phyloP scores from a whole-genome alignment of 2,113 vertebrate species.

The Chionodraco myersi region DNA sequence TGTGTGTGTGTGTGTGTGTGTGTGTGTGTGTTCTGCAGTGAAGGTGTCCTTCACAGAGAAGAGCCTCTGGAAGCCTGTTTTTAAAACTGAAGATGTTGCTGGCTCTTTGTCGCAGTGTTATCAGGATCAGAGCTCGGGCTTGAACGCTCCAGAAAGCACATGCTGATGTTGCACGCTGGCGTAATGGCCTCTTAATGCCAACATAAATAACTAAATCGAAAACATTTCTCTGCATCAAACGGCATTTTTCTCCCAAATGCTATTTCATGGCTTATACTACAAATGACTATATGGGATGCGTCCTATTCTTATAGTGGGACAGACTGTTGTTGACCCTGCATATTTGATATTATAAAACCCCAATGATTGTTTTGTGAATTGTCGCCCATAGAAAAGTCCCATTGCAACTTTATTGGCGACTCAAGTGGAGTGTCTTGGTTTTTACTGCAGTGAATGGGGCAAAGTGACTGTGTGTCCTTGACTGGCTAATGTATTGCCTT shows the following conservation, averaged over 20 bases:
- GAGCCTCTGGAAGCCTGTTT: slow-evolving; percentile 56
- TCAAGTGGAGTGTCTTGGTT: slow-evolving; percentile 27
- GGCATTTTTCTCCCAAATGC: slow-evolving; percentile 16
- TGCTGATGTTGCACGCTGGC: slow-evolving; percentile 80
- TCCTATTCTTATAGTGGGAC: slow-evolving; percentile 4
- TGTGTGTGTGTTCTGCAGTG: slow-evolving; percentile 58
- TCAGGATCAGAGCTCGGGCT: slow-evolving; percentile 74
- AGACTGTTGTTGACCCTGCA: slow-evolving; percentile 33
- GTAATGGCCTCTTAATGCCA: slow-evolving; percentile 77
- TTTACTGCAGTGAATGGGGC: slow-evolving; percentile 54
- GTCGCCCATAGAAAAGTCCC: slow-evolving; percentile 35
- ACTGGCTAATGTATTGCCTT: slow-evolving; percentile 47
- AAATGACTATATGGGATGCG: slow-evolving; percentile 46
- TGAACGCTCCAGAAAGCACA: slow-evolving; percentile 77
- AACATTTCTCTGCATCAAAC: slow-evolving; percentile 67
- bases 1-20: too few relatives aligned
- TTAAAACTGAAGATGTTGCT: slow-evolving; percentile 76
- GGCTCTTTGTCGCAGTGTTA: slow-evolving; percentile 85
- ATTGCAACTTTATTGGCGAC: slow-evolving; percentile 44
- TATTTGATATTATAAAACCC: slow-evolving; percentile 24
- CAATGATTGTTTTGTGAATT: not conserved
- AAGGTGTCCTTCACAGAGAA: slow-evolving; percentile 73
- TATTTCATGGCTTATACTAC: slow-evolving; percentile 59
- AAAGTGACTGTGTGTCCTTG: slow-evolving; percentile 63
- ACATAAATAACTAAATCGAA: slow-evolving; percentile 79